Evolutionary conservation across 2,113 vertebrate genomes (phyloP).

Genomic region (Ovis canadensis): DNA sequence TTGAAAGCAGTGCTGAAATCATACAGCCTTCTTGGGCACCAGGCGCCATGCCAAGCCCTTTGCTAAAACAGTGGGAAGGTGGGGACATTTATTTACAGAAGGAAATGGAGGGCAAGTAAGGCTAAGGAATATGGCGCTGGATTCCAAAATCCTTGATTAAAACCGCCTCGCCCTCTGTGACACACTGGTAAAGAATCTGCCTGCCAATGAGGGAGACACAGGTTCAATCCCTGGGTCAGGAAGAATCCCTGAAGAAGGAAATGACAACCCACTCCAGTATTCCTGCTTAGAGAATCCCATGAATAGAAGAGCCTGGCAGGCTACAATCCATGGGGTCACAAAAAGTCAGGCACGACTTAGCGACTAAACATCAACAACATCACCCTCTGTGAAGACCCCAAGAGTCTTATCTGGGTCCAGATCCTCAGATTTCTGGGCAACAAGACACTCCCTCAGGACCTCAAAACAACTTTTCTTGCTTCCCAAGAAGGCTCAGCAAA

Average conservation of each 20-base stretch:
- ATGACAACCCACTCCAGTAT: background rate
- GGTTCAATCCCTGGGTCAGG: background rate
- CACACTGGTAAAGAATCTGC: background rate
- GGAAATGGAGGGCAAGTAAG: background rate
- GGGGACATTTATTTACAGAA: background rate
- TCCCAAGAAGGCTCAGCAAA: background rate
- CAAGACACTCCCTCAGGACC: background rate
- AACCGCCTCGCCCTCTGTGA: background rate
- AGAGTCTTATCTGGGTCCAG: background rate
- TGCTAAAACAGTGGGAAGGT: background rate
- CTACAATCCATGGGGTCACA: background rate
- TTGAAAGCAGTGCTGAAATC: background rate
- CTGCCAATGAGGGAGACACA: background rate
- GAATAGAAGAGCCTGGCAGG: background rate
- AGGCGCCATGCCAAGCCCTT: background rate
- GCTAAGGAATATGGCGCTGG: background rate
- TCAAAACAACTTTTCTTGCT: background rate
- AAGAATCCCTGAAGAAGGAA: background rate
- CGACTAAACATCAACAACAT: background rate
- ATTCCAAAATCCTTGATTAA: background rate
- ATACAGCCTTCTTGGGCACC: background rate
- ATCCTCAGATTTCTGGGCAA: background rate
- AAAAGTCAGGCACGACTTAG: background rate
- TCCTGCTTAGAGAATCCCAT: background rate
- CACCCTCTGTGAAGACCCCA: background rate